Evolutionary conservation across 2,888 invertebrate species (phyloP).

Genomic region (Syrphus vitripennis): DNA sequence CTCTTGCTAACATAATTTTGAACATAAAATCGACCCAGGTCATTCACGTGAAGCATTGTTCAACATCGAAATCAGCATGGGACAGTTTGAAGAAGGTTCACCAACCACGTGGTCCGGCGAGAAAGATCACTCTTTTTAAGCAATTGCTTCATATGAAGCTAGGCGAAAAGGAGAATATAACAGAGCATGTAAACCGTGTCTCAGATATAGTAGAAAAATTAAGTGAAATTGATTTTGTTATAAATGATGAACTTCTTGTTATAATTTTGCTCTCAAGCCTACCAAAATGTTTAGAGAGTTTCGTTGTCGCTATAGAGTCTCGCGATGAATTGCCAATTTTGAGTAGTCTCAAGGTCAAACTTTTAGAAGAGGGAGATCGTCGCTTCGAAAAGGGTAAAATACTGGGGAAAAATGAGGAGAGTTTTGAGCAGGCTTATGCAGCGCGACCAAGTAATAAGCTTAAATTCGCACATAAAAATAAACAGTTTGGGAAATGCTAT

Average conservation of each 20-base stretch:
- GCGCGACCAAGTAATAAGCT: not conserved
- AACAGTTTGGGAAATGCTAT: conserved; percentile 23
- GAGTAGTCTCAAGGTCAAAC: no score
- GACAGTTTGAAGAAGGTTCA: conserved; percentile 28
- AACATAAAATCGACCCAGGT: conserved; percentile 11
- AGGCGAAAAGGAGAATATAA: not conserved
- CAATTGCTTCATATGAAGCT: conserved; percentile 21
- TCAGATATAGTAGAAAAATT: not conserved
- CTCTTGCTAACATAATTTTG: conserved; percentile 34
- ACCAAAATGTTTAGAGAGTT: not conserved
- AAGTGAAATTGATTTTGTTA: conserved; percentile 19
- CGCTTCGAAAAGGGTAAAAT: not conserved
- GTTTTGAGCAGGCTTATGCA: not conserved
- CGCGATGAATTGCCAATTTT: no score
- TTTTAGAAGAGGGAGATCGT: conserved; percentile 27
- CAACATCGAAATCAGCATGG: conserved; percentile 38
- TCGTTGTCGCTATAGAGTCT: conserved; percentile 14
- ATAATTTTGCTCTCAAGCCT: conserved; percentile 33
- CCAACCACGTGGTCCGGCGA: conserved; percentile 36
- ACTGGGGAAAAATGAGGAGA: not conserved
- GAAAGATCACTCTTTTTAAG: conserved; percentile 46
- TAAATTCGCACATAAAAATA: not conserved
- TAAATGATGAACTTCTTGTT: conserved; percentile 26
- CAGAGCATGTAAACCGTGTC: not conserved
- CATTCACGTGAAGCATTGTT: conserved; percentile 11